phyloP scores from a whole-genome alignment of 2,888 invertebrate genomes.

The Octonoba sinensis region DNA sequence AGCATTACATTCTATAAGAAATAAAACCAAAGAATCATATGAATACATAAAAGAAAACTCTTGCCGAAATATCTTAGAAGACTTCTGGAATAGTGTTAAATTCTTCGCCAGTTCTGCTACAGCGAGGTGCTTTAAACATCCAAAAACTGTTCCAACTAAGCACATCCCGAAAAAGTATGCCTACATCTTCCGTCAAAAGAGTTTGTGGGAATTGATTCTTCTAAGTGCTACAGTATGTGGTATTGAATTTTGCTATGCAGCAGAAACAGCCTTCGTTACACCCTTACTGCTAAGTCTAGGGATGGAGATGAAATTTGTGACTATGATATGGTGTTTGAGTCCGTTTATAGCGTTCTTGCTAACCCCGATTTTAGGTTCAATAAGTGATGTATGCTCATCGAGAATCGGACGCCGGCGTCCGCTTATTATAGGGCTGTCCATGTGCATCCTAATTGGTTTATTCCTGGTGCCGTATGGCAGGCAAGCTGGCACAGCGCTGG shows the following conservation, averaged over 20 bases:
- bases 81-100: too few relatives aligned
- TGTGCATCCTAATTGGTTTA: constrained; percentile 89
- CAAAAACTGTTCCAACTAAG: too few relatives aligned
- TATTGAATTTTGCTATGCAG: constrained; percentile 96
- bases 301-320: constrained; percentile 92
- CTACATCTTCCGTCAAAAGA: constrained; percentile 24
- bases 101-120: too few relatives aligned
- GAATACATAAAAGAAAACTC: too few relatives aligned
- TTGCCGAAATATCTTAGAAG: too few relatives aligned
- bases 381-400: constrained; percentile 89
- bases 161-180: background rate
- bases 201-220: constrained; percentile 80
- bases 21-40: too few relatives aligned
- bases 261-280: constrained; percentile 96
- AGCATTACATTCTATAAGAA: too few relatives aligned
- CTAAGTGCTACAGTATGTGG: constrained; percentile 96
- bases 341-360: constrained; percentile 94
- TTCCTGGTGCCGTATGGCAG: constrained; percentile 93
- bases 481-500: constrained; percentile 83
- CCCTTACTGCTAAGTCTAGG: constrained; percentile 93
- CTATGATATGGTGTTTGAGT: constrained; percentile 93
- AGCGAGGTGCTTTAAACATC: too few relatives aligned
- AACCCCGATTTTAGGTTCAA: constrained; percentile 90
- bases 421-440: constrained; percentile 88
- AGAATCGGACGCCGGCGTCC: constrained; percentile 88